Percentiles rank a stretch among this genome's conserved stretches.
Conservation (phyloP, 2,113 vertebrate genomes). For the Nibea albiflora region DNA sequence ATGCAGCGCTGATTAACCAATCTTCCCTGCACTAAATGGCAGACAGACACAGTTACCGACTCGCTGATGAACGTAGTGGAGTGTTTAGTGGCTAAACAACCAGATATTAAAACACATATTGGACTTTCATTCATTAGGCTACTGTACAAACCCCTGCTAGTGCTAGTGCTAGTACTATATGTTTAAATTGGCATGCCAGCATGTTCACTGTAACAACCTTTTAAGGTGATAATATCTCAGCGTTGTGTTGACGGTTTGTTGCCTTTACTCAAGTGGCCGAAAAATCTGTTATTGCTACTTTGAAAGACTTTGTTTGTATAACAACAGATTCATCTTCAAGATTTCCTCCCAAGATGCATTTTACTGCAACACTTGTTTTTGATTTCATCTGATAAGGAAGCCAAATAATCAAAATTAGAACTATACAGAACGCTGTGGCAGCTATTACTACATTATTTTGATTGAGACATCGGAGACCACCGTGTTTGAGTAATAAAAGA, state of each 20-base stretch:
- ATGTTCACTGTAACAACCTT: background rate
- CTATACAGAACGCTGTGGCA: background rate
- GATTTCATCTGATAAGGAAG: background rate
- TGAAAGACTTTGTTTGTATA: background rate
- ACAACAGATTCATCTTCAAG: background rate
- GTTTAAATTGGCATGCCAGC: background rate
- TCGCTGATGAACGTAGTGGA: too few relatives aligned
- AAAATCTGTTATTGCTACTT: background rate
- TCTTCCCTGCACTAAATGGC: too few relatives aligned
- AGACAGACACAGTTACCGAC: too few relatives aligned
- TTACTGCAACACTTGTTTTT: background rate
- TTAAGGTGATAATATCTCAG: too few relatives aligned
- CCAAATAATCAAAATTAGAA: background rate
- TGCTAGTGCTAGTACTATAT: too few relatives aligned
- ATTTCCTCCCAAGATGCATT: background rate
- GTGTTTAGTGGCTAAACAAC: too few relatives aligned
- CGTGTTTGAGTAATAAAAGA: conserved; percentile 21
- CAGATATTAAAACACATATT: too few relatives aligned
- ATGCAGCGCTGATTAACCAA: too few relatives aligned
- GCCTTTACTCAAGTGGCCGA: background rate
- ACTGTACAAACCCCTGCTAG: too few relatives aligned
- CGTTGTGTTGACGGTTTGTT: background rate
- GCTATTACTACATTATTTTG: background rate
- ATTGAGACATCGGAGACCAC: conserved; percentile 9
- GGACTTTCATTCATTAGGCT: too few relatives aligned